Conservation (phyloP, 2,888 invertebrate genomes). For the Cantharis rustica region DNA sequence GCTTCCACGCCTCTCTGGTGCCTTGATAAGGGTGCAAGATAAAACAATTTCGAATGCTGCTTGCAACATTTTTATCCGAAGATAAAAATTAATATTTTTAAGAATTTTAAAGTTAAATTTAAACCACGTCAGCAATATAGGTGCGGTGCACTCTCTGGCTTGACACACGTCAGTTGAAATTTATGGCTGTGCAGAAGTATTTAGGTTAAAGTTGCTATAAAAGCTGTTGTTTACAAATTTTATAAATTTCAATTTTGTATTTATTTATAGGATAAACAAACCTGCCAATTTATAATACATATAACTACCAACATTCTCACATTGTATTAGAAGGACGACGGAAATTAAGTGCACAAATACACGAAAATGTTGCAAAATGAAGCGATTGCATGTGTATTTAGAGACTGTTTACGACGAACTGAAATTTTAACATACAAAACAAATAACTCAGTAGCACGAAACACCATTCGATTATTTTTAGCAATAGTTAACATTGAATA, state of each 20-base stretch:
- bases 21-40: constrained; percentile 40
- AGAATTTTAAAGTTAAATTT: not conserved
- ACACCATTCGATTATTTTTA: constrained; percentile 26
- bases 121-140: not conserved
- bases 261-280: constrained; percentile 26
- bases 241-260: not conserved
- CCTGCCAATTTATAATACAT: constrained; percentile 20
- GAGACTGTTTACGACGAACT: constrained; percentile 30
- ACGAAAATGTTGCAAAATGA: constrained; percentile 28
- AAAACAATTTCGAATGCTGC: constrained; percentile 39
- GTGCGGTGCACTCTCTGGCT: not conserved
- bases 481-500: constrained; percentile 19
- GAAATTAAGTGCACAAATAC: constrained; percentile 30
- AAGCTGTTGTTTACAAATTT: constrained; percentile 2
- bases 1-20: constrained; percentile 41
- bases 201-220: constrained; percentile 5
- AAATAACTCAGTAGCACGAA: constrained; percentile 29
- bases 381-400: constrained; percentile 26
- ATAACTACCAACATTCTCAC: constrained; percentile 10
- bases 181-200: not conserved
- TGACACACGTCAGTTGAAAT: not conserved
- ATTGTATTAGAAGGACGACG: constrained; percentile 23
- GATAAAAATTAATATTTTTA: not conserved
- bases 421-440: constrained; percentile 31
- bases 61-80: constrained; percentile 29